A percentile compares a stretch with the other conserved stretches of the same genome.
Evolutionary conservation across 2,888 invertebrate species (phyloP).

Genomic region (Epinotia ramella): DNA sequence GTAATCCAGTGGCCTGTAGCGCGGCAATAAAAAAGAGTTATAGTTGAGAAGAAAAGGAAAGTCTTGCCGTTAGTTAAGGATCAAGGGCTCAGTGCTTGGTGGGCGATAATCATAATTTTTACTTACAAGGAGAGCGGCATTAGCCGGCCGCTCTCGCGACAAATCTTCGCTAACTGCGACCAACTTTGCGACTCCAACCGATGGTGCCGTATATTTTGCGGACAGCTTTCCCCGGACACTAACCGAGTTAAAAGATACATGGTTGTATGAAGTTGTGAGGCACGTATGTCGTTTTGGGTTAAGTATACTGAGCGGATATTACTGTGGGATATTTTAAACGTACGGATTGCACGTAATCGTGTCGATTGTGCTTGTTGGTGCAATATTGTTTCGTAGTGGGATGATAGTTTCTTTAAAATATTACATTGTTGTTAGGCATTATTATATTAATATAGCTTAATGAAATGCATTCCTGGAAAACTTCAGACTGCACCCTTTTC

Average conservation of each 20-base stretch:
- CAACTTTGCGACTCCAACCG: slow-evolving; percentile 80
- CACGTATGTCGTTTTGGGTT: slow-evolving; percentile 26
- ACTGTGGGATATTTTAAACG: slow-evolving; percentile 29
- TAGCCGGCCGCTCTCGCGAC: slow-evolving; percentile 77
- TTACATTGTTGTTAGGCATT: not conserved
- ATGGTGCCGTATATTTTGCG: slow-evolving; percentile 66
- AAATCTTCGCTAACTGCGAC: slow-evolving; percentile 83
- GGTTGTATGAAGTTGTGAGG: slow-evolving; percentile 49
- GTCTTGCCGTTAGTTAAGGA: slow-evolving; percentile 82
- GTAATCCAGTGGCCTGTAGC: slow-evolving; percentile 81
- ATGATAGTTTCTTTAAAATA: not conserved
- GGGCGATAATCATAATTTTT: slow-evolving; percentile 86
- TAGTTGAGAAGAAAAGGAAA: slow-evolving; percentile 84
- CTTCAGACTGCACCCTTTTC: not conserved
- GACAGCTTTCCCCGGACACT: slow-evolving; percentile 50
- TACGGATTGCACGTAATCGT: slow-evolving; percentile 39
- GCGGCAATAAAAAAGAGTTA: slow-evolving; percentile 86
- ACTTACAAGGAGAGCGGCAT: slow-evolving; percentile 83
- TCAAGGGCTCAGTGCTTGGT: slow-evolving; percentile 81
- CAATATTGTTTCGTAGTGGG: slow-evolving; percentile 2
- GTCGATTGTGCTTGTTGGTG: slow-evolving; percentile 23
- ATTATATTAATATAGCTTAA: not conserved
- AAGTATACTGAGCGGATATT: slow-evolving; percentile 25
- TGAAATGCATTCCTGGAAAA: not conserved
- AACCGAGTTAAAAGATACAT: slow-evolving; percentile 52